Conservation (phyloP, 2,113 vertebrate genomes). For the Peromyscus leucopus region DNA sequence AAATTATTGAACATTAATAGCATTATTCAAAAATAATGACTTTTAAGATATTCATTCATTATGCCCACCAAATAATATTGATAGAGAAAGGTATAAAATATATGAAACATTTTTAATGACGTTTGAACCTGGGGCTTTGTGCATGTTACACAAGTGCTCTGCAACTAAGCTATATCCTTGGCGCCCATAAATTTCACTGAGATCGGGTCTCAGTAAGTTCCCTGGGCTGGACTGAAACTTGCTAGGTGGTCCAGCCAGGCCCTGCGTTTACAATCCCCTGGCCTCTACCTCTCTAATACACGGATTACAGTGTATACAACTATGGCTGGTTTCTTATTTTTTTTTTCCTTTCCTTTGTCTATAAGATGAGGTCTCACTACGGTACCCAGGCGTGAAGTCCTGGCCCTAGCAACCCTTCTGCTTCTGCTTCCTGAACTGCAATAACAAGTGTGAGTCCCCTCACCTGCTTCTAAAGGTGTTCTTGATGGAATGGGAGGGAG, state of each 20-base stretch:
- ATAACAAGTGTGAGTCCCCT: neutral
- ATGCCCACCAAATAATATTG: neutral
- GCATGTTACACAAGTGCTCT: neutral
- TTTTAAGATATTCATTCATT: constrained; percentile 14
- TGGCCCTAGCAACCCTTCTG: neutral
- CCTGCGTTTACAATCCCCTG: neutral
- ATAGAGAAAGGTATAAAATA: constrained; percentile 10
- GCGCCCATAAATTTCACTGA: neutral
- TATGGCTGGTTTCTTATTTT: neutral
- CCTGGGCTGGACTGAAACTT: neutral
- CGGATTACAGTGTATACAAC: neutral
- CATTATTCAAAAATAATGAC: neutral
- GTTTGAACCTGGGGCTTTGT: neutral
- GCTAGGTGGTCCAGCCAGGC: neutral
- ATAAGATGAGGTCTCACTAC: neutral
- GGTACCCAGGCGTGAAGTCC: neutral
- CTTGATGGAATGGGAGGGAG: neutral
- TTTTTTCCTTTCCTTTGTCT: neutral
- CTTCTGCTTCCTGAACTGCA: too few relatives aligned
- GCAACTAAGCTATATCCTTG: neutral
- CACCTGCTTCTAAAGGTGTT: neutral
- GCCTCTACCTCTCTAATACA: neutral
- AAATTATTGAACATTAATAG: neutral
- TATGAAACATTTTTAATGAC: neutral
- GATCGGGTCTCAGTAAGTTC: too few relatives aligned